These are phyloP conservation scores for Trypoxylus dichotomus DNA, from an alignment of 1,140 invertebrate species.

Conservation along the genomic window DNA sequence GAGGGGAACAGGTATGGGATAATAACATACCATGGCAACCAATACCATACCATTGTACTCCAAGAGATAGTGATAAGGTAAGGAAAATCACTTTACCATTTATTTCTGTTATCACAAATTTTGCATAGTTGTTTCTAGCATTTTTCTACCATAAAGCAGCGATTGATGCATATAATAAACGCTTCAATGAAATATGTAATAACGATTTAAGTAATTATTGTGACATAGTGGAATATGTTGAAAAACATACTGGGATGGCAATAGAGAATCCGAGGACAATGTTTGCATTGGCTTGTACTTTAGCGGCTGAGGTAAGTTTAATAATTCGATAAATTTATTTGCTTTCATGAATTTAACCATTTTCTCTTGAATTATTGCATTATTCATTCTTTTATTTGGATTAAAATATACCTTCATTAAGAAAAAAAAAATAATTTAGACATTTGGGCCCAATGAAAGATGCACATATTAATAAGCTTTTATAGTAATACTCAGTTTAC, in stretches of 20 bases:
- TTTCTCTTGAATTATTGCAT: too few species aligned
- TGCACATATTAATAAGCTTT: too few species aligned
- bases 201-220: neutral
- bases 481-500: too few species aligned
- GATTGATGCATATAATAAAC: neutral
- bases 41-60: constrained; percentile 78
- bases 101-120: neutral
- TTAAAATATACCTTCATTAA: too few species aligned
- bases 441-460: too few species aligned
- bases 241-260: neutral
- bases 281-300: neutral
- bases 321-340: too few species aligned
- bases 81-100: neutral
- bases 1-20: constrained; percentile 70
- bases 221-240: neutral
- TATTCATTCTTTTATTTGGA: too few species aligned
- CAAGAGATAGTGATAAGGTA: constrained; percentile 47
- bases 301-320: constrained; percentile 4
- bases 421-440: too few species aligned
- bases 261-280: neutral
- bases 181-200: neutral
- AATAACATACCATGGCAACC: constrained; percentile 80
- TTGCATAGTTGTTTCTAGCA: neutral
- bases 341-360: too few species aligned
- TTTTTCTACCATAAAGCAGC: neutral